These are phyloP conservation scores for Plagodis dolabraria DNA, from an alignment of 2,888 invertebrate species.

Conservation along the genomic window DNA sequence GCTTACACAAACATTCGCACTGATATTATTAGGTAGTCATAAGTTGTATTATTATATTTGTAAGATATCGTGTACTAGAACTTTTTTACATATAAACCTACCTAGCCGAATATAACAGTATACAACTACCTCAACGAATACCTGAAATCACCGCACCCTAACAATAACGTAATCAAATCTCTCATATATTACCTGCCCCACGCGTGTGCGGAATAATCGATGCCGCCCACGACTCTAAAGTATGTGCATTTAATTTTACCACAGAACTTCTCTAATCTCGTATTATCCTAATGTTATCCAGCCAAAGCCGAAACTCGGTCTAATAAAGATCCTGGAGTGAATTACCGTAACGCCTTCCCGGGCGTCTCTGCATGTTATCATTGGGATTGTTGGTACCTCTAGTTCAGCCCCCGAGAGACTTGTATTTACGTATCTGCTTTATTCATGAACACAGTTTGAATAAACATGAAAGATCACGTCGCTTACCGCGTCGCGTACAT, in stretches of 20 bases:
- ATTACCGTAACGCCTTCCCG: constrained; percentile 58
- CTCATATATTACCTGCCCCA: constrained; percentile 45
- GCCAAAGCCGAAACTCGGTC: constrained; percentile 53
- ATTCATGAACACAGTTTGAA: constrained; percentile 77
- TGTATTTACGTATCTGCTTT: constrained; percentile 74
- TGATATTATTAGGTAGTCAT: too few relatives aligned
- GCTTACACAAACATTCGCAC: too few relatives aligned
- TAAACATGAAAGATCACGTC: constrained; percentile 72
- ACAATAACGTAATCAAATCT: constrained; percentile 44
- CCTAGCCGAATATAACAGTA: too few relatives aligned
- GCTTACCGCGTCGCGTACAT: constrained; percentile 27
- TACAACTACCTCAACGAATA: constrained; percentile 5
- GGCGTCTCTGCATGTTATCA: constrained; percentile 63
- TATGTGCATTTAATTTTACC: constrained; percentile 57
- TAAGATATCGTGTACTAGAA: too few relatives aligned
- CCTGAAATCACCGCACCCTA: constrained; percentile 37
- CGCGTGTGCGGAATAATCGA: constrained; percentile 48
- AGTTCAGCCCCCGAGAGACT: constrained; percentile 53
- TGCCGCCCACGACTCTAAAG: constrained; percentile 28
- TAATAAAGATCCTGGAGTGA: constrained; percentile 72
- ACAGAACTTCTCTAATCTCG: constrained; percentile 61
- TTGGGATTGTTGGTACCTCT: constrained; percentile 45
- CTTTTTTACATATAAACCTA: too few relatives aligned
- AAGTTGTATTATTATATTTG: too few relatives aligned
- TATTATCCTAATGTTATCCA: constrained; percentile 62